Conservation (phyloP, 1,140 invertebrate species). For the Lepidostoma basale region DNA sequence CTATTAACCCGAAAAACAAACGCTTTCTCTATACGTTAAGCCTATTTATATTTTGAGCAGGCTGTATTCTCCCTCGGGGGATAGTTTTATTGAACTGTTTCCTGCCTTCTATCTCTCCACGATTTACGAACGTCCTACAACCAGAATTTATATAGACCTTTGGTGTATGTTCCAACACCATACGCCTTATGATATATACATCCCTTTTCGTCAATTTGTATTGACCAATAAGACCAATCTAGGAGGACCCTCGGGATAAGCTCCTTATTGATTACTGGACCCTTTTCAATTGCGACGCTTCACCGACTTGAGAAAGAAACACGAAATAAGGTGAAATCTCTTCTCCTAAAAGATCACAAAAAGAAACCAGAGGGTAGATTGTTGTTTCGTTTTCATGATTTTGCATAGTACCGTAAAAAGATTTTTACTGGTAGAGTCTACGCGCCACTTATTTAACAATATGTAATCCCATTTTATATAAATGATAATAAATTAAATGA, state of each 20-base stretch:
- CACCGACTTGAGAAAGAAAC: slow-evolving; percentile 35
- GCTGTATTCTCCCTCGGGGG: slow-evolving; percentile 37
- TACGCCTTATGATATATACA: slow-evolving; percentile 45
- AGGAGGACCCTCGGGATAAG: slow-evolving; percentile 58
- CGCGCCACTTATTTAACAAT: too few relatives aligned
- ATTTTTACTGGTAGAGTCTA: too few relatives aligned
- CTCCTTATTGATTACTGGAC: slow-evolving; percentile 61
- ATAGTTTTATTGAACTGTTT: slow-evolving; percentile 47
- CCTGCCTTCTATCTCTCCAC: slow-evolving; percentile 32
- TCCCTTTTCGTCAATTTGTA: slow-evolving; percentile 57
- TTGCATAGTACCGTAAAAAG: not conserved
- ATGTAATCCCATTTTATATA: too few relatives aligned
- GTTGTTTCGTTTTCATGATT: not conserved
- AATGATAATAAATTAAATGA: too few relatives aligned
- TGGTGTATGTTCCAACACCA: slow-evolving; percentile 32
- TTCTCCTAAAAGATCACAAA: slow-evolving; percentile 8
- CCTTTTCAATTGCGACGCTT: slow-evolving; percentile 53
- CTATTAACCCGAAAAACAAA: slow-evolving; percentile 47
- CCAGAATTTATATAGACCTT: slow-evolving; percentile 41
- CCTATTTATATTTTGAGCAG: slow-evolving; percentile 45
- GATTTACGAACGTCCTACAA: slow-evolving; percentile 29
- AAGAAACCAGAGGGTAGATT: not conserved
- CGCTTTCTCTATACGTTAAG: slow-evolving; percentile 43
- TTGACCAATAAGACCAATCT: slow-evolving; percentile 57
- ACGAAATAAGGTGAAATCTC: slow-evolving; percentile 24